A percentile compares a stretch with the other conserved stretches of the same genome.
Conservation (phyloP, 2,888 invertebrate species). For the Vesta saturnalis region DNA sequence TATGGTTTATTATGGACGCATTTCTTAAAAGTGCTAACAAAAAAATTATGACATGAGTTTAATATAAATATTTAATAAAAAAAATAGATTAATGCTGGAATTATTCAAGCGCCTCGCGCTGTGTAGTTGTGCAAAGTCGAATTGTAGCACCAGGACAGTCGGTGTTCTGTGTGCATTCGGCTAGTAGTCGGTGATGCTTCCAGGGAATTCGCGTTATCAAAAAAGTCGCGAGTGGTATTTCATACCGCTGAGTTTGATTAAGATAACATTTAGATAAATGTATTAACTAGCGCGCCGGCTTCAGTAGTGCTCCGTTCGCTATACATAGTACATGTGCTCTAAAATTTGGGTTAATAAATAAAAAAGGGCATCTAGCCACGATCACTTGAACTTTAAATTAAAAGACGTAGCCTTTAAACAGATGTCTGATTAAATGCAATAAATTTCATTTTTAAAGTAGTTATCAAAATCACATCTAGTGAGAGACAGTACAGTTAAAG, state of each 20-base stretch:
- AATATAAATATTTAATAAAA: conserved; percentile 7
- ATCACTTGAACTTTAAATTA: conserved; percentile 24
- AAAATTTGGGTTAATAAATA: conserved; percentile 10
- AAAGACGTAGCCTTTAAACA: conserved; percentile 27
- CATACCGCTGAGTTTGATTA: conserved; percentile 7
- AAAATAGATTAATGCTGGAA: too few relatives aligned
- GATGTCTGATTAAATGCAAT: conserved; percentile 21
- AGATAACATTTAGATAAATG: conserved; percentile 10
- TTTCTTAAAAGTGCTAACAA: too few relatives aligned
- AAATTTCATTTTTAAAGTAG: conserved; percentile 12
- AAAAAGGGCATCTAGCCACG: conserved; percentile 19
- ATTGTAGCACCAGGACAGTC: conserved; percentile 3
- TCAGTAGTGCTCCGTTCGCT: neutral
- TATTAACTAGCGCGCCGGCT: neutral
- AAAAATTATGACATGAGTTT: too few relatives aligned
- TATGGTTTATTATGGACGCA: too few relatives aligned
- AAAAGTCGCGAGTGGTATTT: conserved; percentile 16
- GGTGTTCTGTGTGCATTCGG: conserved; percentile 2
- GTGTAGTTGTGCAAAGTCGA: neutral
- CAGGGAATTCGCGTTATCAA: conserved; percentile 16
- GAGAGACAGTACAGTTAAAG: conserved; percentile 8
- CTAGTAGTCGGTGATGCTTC: neutral
- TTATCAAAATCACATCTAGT: conserved; percentile 26
- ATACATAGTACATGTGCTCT: conserved; percentile 13
- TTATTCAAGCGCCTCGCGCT: neutral